These are phyloP conservation scores for Phacellophora camtschatica DNA, from an alignment of 30 jellyfish, hydroid and myxozoan genomes.

Conservation along the genomic window DNA sequence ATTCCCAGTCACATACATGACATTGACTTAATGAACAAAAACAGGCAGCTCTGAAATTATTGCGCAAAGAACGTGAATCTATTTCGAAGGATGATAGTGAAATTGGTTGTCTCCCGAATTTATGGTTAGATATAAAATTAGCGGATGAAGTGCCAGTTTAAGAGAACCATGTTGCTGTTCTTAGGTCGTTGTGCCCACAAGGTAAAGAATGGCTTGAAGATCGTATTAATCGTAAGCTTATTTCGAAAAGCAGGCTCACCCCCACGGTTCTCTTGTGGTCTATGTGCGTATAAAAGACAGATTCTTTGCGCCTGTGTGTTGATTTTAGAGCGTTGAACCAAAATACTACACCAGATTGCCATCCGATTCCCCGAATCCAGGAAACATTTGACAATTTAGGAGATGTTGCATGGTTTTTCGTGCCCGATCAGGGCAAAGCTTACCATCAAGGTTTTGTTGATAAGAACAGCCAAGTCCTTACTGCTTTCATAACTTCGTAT, in stretches of 20 bases:
- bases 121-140: neutral
- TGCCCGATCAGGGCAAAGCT: conserved; percentile 58
- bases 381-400: conserved; percentile 38
- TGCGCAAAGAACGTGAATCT: neutral
- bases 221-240: neutral
- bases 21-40: neutral
- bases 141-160: neutral
- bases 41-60: neutral
- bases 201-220: neutral
- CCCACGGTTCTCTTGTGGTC: conserved; percentile 18
- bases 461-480: conserved; percentile 6
- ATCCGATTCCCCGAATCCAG: conserved; percentile 46
- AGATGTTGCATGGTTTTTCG: conserved; percentile 54
- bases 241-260: neutral
- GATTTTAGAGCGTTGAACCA: conserved; percentile 25
- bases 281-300: conserved; percentile 24
- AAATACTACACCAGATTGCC: conserved; percentile 49
- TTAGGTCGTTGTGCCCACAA: neutral
- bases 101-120: neutral
- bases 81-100: neutral
- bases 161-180: too few relatives aligned
- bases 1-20: neutral
- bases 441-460: conserved; percentile 61
- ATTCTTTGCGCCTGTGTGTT: conserved; percentile 26
- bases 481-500: conserved; percentile 75